Evolutionary conservation across 2,797 vertebrate genomes (phyloP), one percentile per base, ranked within the genome.

Genomic region (Adrianichthys oophorus): DNA sequence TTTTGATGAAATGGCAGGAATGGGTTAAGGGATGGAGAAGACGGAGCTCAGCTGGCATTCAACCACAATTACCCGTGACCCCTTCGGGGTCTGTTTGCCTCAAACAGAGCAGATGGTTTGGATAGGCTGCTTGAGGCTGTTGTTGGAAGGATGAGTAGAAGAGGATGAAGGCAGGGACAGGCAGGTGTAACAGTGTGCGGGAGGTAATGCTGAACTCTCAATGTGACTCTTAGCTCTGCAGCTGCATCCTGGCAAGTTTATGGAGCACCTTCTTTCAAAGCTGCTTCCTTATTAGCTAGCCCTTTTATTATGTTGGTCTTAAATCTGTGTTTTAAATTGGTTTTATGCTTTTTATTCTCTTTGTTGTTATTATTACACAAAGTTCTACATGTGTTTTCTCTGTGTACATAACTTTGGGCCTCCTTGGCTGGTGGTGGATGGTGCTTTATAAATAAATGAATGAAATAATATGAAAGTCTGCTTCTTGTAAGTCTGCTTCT

Each of bases 61-160:
- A 48, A 80, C 80, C 49, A 57, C 62, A 19, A 79, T 74, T 32
- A 41, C 62, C 56, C 73, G 66, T 24, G 67, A 62, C 14, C 63
- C 68, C 17, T 84, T 75, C 73, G 78, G 1, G 65, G 57, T 68
- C 71, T 45, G 74, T 75, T 37, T 23, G 75, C 74, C 59, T 72
- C 62, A 13, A 60, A 59, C 29, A 1, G 68, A 56, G 72, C 59
- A 0, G 50, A 53, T 24, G 79, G 74, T 56, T 18, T 59, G 19
- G 51, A 56, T 76, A 89, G 56, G 86, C 83, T 88, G 74, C 75
- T 77, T 73, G 89, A 62, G 49, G 88, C 89, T 90, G 7, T 67
- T 53, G 52, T 68, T 58, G 65, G 62, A 69, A 29, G 50, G 51
- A 70, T 64, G 66, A 59, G 53, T 45, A 53, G 70, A 72, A 57